phyloP scores from a whole-genome alignment of 2,888 invertebrate species.

The Temnothorax ravouxi region DNA sequence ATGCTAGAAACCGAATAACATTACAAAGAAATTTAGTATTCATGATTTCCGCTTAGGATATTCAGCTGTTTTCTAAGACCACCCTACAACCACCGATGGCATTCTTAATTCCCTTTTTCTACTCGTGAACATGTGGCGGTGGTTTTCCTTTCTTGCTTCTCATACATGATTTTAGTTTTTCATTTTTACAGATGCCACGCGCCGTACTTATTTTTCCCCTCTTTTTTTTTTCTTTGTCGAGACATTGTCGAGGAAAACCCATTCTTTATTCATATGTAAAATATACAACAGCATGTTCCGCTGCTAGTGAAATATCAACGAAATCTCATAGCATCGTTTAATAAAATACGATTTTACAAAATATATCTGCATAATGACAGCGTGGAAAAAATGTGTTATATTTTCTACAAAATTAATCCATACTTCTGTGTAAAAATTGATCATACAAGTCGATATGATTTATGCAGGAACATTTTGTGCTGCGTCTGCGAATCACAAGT shows the following conservation, averaged over 20 bases:
- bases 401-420: conserved; percentile 3
- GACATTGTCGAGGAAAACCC: conserved; percentile 61
- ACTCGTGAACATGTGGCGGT: conserved; percentile 64
- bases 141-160: conserved; percentile 50
- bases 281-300: neutral
- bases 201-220: conserved; percentile 54
- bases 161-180: conserved; percentile 63
- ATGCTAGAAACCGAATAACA: neutral
- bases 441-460: neutral
- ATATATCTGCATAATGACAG: neutral
- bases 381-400: neutral
- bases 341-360: neutral
- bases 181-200: conserved; percentile 78
- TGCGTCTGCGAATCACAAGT: conserved; percentile 45
- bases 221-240: conserved; percentile 62
- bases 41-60: conserved; percentile 2
- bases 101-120: conserved; percentile 57
- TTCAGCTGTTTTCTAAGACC: conserved; percentile 53
- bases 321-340: neutral
- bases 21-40: neutral
- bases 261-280: conserved; percentile 37
- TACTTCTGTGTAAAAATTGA: neutral
- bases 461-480: neutral
- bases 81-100: conserved; percentile 47
- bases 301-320: neutral